phyloP scores from a whole-genome alignment of 2,888 invertebrate species.

The Suillia variegata region DNA sequence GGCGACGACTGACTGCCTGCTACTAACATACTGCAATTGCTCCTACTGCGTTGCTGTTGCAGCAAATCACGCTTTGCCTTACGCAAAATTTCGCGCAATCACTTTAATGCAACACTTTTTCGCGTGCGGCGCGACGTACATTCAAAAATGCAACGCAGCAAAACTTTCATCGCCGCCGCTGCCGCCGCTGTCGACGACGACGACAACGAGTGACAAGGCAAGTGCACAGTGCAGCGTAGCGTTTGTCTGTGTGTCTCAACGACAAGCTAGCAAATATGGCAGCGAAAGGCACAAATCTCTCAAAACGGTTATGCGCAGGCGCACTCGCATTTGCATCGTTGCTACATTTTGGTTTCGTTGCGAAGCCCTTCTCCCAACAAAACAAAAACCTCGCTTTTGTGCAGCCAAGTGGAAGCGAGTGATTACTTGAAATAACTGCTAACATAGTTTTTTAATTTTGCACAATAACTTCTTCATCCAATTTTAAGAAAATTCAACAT shows the following conservation, averaged over 20 bases:
- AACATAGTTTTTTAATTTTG: too few species aligned
- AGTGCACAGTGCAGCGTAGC: background rate
- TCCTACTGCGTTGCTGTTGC: too few species aligned
- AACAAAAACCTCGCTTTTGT: too few species aligned
- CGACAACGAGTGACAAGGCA: background rate
- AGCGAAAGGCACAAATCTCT: background rate
- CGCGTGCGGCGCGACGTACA: background rate
- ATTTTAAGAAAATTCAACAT: too few species aligned
- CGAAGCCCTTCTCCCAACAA: too few species aligned
- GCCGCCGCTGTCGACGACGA: background rate
- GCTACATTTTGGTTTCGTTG: too few species aligned
- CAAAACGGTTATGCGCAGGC: too few species aligned
- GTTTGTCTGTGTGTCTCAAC: background rate
- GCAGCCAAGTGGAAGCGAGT: too few species aligned
- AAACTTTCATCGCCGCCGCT: background rate
- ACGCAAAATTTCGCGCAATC: background rate
- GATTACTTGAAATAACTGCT: too few species aligned
- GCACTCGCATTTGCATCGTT: background rate
- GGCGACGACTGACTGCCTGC: background rate
- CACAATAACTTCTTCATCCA: too few species aligned
- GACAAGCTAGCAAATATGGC: background rate
- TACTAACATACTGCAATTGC: too few species aligned
- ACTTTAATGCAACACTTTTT: background rate
- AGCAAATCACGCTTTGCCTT: too few species aligned
- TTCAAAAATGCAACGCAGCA: background rate